phyloP scores from a whole-genome alignment of 2,888 invertebrate species.

The Boloria euphrosyne region DNA sequence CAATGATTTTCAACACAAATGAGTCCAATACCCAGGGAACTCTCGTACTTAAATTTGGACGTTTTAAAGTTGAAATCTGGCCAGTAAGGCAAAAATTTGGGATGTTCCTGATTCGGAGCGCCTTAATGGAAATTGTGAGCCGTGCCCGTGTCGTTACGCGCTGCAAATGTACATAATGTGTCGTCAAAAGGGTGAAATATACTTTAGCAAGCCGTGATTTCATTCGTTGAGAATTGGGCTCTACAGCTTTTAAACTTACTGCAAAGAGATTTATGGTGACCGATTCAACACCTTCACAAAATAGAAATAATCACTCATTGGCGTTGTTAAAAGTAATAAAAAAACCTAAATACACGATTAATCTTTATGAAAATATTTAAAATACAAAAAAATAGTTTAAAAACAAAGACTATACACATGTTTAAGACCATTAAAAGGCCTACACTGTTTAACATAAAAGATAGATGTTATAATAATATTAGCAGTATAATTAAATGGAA shows the following conservation, averaged over 20 bases:
- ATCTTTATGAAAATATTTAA: no score
- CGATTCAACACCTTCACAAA: conserved; percentile 44
- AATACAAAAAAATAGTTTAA: no score
- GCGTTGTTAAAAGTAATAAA: background rate
- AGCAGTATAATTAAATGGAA: conserved; percentile 22
- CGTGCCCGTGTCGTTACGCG: conserved; percentile 79
- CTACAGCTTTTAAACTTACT: conserved; percentile 72
- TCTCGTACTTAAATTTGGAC: conserved; percentile 42
- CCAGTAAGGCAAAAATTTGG: conserved; percentile 53
- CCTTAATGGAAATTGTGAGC: conserved; percentile 81
- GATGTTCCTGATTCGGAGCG: conserved; percentile 58
- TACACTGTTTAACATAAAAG: conserved; percentile 3
- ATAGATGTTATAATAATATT: conserved; percentile 9
- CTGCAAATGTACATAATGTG: conserved; percentile 81
- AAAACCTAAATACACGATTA: no score
- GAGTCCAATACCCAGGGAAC: conserved; percentile 40
- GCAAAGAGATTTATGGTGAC: conserved; percentile 64
- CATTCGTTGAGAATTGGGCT: conserved; percentile 63
- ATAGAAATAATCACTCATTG: conserved; percentile 11
- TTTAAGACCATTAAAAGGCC: background rate
- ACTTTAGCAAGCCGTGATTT: conserved; percentile 79
- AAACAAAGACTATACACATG: no score
- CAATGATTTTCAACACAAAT: conserved; percentile 54
- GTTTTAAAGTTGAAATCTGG: conserved; percentile 56
- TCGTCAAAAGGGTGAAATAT: conserved; percentile 82